Percentiles rank a stretch among this genome's conserved stretches.
phyloP scores from a whole-genome alignment of 2,113 vertebrate genomes.

The Carollia perspicillata region DNA sequence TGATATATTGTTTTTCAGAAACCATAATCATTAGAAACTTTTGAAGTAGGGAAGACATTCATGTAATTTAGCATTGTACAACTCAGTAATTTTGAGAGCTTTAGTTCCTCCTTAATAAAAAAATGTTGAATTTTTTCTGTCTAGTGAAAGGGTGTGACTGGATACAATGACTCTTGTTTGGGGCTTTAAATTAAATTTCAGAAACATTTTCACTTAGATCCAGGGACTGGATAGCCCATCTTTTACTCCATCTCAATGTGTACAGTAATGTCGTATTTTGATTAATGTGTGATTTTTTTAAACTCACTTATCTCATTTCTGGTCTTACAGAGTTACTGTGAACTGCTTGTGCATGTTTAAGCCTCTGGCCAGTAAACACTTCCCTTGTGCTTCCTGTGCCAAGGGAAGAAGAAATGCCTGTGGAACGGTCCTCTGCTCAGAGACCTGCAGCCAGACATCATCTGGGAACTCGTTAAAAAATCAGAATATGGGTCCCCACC shows the following conservation, averaged over 20 bases:
- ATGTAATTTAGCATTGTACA: not conserved
- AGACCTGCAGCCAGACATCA: not conserved
- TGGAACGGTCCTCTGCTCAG: not conserved
- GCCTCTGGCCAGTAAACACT: not conserved
- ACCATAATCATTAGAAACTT: not conserved
- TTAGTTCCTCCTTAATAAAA: not conserved
- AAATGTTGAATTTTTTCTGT: not conserved
- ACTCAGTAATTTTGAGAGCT: not conserved
- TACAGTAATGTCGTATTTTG: not conserved
- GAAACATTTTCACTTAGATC: not conserved
- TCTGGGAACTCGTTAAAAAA: not conserved
- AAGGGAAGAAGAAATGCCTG: not conserved
- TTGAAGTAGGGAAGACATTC: not conserved
- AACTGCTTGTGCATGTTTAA: not conserved
- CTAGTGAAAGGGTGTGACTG: not conserved
- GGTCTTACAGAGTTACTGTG: not conserved
- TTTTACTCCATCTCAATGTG: not conserved
- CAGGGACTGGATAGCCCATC: not conserved
- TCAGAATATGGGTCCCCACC: not conserved
- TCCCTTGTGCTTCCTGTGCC: not conserved
- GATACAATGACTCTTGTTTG: not conserved
- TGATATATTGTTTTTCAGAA: not conserved
- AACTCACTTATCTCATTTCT: not conserved
- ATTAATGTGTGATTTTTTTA: not conserved
- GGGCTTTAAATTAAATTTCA: conserved; percentile 22